A percentile compares a stretch with the other conserved stretches of the same genome.
Evolutionary conservation across 1,140 invertebrate genomes (phyloP).

Genomic region (Platorchestia sp.): DNA sequence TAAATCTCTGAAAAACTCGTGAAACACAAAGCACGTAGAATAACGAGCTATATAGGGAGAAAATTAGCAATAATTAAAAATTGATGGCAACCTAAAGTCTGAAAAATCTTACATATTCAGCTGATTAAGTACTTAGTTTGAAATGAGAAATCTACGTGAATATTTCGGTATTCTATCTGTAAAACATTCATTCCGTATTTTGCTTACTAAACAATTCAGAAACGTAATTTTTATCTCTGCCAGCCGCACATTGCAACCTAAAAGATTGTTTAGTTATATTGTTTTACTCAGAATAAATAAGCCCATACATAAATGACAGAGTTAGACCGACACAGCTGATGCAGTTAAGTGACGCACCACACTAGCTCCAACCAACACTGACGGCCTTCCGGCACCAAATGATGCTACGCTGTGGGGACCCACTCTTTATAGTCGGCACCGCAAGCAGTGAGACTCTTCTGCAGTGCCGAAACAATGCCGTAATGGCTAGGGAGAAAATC

Average conservation of each 20-base stretch:
- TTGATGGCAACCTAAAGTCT: not conserved
- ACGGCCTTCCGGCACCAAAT: constrained; percentile 32
- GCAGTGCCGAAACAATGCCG: constrained; percentile 13
- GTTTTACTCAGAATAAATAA: not conserved
- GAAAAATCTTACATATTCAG: not conserved
- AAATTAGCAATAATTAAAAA: not conserved
- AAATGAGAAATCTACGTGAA: not conserved
- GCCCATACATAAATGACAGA: not conserved
- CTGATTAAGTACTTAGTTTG: not conserved
- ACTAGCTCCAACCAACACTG: not conserved
- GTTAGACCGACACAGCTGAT: not conserved
- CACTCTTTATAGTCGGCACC: constrained; percentile 15
- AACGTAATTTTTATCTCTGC: not conserved
- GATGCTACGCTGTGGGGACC: not conserved
- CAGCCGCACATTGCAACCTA: not conserved
- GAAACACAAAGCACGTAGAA: not conserved
- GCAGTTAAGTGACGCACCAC: not conserved
- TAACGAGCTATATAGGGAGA: not conserved
- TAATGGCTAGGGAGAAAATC: constrained; percentile 10
- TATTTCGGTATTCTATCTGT: not conserved
- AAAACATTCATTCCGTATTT: not conserved
- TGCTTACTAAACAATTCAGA: not conserved
- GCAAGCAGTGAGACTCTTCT: not conserved
- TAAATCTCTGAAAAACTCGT: not conserved
- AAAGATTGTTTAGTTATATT: not conserved